Evolutionary conservation across 2,888 invertebrate species (phyloP).

Genomic region (Polydrusus pterygomalis): DNA sequence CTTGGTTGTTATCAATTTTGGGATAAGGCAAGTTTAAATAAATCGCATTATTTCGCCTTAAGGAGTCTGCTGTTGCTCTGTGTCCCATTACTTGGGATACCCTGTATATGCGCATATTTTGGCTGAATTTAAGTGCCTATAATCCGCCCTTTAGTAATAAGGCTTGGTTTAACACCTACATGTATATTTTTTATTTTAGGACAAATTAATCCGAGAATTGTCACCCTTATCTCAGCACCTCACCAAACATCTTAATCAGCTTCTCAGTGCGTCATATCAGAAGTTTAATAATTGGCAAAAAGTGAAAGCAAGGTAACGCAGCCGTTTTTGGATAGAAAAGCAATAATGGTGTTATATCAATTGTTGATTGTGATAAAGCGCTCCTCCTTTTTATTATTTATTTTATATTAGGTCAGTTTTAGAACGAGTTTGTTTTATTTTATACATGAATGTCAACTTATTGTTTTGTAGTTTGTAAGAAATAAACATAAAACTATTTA

Average conservation of each 20-base stretch:
- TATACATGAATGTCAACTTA: neutral
- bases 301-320: conserved; percentile 67
- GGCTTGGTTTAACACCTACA: too few species aligned
- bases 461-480: neutral
- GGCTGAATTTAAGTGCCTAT: too few species aligned
- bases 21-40: too few species aligned
- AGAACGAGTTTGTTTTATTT: conserved; percentile 7
- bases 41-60: too few species aligned
- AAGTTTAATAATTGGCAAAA: conserved; percentile 91
- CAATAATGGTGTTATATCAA: conserved; percentile 14
- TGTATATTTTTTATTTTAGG: conserved; percentile 75
- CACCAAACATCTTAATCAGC: conserved; percentile 90
- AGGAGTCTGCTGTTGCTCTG: too few species aligned
- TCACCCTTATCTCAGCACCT: conserved; percentile 87
- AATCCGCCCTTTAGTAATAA: too few species aligned
- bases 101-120: too few species aligned
- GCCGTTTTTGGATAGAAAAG: neutral
- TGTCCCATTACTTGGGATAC: too few species aligned
- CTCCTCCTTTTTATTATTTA: conserved; percentile 15
- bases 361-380: conserved; percentile 16
- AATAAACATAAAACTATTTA: too few species aligned
- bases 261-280: conserved; percentile 88
- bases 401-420: neutral
- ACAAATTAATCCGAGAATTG: conserved; percentile 86
- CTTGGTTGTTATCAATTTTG: too few species aligned